These are phyloP conservation scores for Cabera pusaria DNA, from an alignment of 2,888 invertebrate species.

Conservation along the genomic window DNA sequence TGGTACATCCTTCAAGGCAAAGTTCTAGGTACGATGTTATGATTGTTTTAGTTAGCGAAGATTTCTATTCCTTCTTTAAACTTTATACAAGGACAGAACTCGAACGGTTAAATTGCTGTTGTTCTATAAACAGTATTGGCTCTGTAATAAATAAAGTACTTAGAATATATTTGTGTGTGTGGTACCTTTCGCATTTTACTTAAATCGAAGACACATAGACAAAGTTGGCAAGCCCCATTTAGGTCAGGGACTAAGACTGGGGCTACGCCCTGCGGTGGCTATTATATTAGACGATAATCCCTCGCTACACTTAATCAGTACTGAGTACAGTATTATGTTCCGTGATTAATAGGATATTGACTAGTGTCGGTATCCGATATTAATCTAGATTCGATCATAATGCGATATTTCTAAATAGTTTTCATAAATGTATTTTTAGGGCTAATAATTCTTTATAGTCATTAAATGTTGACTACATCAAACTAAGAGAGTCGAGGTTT, in stretches of 20 bases:
- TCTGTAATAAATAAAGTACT: too few relatives aligned
- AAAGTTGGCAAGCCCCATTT: conserved; percentile 48
- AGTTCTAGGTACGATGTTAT: not conserved
- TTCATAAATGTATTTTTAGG: too few relatives aligned
- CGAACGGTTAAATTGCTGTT: too few relatives aligned
- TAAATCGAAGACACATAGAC: conserved; percentile 13
- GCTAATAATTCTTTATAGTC: too few relatives aligned
- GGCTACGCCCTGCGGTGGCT: conserved; percentile 51
- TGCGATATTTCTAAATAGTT: conserved; percentile 6
- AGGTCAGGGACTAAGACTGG: conserved; percentile 55
- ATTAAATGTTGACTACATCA: too few relatives aligned
- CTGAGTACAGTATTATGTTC: conserved; percentile 36
- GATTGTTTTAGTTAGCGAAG: not conserved
- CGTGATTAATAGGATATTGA: conserved; percentile 42
- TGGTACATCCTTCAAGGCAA: not conserved
- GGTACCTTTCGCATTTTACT: too few relatives aligned
- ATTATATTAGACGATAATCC: conserved; percentile 50
- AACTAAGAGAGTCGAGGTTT: too few relatives aligned
- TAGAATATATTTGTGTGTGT: too few relatives aligned
- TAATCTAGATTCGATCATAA: conserved; percentile 32
- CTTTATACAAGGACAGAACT: too few relatives aligned
- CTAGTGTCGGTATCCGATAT: conserved; percentile 33
- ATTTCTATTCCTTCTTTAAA: too few relatives aligned
- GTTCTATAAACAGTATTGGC: too few relatives aligned
- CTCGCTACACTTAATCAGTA: conserved; percentile 47